phyloP scores from a whole-genome alignment of 2,888 invertebrate genomes.

The Hirtodrosophila alboralis region DNA sequence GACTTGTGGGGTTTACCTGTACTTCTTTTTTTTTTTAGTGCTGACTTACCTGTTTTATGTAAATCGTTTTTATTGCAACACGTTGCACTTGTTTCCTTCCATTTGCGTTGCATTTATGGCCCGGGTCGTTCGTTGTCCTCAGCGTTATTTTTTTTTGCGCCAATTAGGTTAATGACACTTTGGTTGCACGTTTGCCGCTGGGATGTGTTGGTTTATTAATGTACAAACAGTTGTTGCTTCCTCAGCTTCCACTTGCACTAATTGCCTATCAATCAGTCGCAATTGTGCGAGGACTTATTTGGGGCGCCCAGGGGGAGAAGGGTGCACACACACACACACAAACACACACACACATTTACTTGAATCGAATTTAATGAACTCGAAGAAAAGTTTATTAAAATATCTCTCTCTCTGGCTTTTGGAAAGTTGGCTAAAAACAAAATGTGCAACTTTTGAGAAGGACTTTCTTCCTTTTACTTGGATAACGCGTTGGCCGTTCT shows the following conservation, averaged over 20 bases:
- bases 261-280: constrained; percentile 71
- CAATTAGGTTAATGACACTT: constrained; percentile 80
- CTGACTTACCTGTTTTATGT: constrained; percentile 72
- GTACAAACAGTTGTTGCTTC: constrained; percentile 45
- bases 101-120: constrained; percentile 34
- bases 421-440: constrained; percentile 64
- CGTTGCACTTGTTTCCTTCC: constrained; percentile 63
- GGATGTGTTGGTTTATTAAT: constrained; percentile 62
- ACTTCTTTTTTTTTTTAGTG: constrained; percentile 14
- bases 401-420: constrained; percentile 63
- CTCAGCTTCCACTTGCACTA: constrained; percentile 54
- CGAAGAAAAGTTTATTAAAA: constrained; percentile 73
- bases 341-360: constrained; percentile 50
- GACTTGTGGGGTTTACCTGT: constrained; percentile 1
- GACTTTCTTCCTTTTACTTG: constrained; percentile 17
- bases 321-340: not conserved
- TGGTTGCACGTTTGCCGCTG: constrained; percentile 32
- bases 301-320: not conserved
- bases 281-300: constrained; percentile 48
- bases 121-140: constrained; percentile 25
- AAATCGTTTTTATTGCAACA: constrained; percentile 79
- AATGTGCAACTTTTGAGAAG: constrained; percentile 32
- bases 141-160: constrained; percentile 51
- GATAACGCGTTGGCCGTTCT: constrained; percentile 18
- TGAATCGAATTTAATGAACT: constrained; percentile 76